Evolutionary conservation across 2,113 vertebrate species (phyloP).

Genomic region (Percina caprodes): DNA sequence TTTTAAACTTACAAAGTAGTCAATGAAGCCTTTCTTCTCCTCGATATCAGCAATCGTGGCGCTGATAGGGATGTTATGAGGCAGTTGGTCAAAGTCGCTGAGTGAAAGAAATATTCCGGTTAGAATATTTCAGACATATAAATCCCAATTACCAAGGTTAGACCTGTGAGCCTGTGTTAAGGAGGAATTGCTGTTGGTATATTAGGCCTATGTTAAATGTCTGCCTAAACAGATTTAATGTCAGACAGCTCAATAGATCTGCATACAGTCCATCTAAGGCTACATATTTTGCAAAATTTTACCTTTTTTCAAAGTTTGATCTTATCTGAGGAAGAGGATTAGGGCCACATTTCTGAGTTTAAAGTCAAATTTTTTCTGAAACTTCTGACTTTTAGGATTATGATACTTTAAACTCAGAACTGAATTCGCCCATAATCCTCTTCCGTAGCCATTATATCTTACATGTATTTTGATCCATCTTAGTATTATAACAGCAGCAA

Average conservation of each 20-base stretch:
- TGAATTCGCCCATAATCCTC: no score
- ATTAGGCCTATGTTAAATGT: not conserved
- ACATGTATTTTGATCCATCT: not conserved
- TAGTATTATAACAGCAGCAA: not conserved
- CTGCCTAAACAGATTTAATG: no score
- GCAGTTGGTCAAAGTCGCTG: conserved; percentile 95
- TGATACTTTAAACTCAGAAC: no score
- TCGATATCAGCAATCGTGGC: conserved; percentile 93
- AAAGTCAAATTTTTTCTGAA: no score
- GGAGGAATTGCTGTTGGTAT: not conserved
- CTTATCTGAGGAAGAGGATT: no score
- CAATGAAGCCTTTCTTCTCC: conserved; percentile 93
- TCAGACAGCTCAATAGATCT: not conserved
- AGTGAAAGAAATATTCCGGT: not conserved
- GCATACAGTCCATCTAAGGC: not conserved
- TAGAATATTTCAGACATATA: not conserved
- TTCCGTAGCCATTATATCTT: not conserved
- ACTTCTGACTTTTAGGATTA: no score
- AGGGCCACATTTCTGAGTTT: no score
- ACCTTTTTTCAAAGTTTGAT: not conserved
- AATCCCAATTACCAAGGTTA: not conserved
- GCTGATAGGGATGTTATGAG: conserved; percentile 89
- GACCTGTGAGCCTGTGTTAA: no score
- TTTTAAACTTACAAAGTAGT: conserved; percentile 89
- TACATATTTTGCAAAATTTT: no score